phyloP scores from a whole-genome alignment of 2,888 invertebrate genomes.

The Calameuta pallipes region DNA sequence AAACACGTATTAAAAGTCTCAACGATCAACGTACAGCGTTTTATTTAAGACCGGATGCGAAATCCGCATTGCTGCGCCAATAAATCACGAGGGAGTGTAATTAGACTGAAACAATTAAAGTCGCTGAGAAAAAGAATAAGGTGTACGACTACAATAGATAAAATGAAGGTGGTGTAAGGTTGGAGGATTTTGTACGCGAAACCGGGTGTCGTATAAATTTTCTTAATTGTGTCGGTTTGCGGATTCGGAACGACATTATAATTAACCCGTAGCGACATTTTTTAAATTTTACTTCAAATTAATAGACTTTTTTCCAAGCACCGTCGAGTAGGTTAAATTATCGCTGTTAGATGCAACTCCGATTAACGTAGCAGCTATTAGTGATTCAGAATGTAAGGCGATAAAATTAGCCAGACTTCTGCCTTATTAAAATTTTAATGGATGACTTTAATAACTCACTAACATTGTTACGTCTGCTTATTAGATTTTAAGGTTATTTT shows the following conservation, averaged over 20 bases:
- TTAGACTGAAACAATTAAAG: not conserved
- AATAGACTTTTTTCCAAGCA: not conserved
- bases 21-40: not conserved
- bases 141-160: not conserved
- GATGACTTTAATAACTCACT: not conserved
- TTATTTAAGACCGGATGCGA: not conserved
- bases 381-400: too few species aligned
- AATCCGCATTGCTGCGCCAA: not conserved
- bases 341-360: not conserved
- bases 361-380: not conserved
- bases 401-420: too few species aligned
- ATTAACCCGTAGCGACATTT: not conserved
- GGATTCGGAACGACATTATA: not conserved
- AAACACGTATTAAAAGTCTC: not conserved
- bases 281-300: not conserved
- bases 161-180: not conserved
- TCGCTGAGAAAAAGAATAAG: not conserved
- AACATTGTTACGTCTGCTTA: not conserved
- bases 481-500: not conserved
- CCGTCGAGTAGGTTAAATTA: not conserved
- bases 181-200: not conserved
- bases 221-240: not conserved
- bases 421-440: not conserved
- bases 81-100: not conserved
- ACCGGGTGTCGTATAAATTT: not conserved